Evolutionary conservation across 2,888 invertebrate genomes (phyloP).

Genomic region (Stenoptilia bipunctidactyla): DNA sequence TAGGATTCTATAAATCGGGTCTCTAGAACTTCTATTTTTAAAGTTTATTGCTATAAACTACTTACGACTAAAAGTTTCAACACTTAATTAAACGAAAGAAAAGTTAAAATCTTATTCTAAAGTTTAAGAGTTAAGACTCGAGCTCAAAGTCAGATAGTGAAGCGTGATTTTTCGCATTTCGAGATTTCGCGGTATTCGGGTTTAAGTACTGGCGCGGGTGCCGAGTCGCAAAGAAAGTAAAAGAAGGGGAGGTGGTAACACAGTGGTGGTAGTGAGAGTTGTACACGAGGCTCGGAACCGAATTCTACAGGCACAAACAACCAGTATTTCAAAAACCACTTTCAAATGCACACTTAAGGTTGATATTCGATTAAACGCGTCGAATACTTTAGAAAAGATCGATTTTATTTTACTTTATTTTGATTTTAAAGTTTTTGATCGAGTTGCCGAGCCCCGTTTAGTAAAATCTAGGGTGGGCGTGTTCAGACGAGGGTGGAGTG

Average conservation of each 20-base stretch:
- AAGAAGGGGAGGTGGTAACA: slow-evolving; percentile 14
- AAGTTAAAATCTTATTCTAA: slow-evolving; percentile 21
- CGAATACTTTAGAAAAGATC: too few species aligned
- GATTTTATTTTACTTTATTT: too few species aligned
- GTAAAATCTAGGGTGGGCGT: slow-evolving; percentile 6
- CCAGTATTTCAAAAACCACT: too few species aligned
- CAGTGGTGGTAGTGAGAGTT: slow-evolving; percentile 18
- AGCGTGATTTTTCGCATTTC: neutral
- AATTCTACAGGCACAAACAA: too few species aligned
- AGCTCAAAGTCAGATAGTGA: slow-evolving; percentile 13
- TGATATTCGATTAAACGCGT: too few species aligned
- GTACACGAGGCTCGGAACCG: slow-evolving; percentile 12
- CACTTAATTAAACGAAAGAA: slow-evolving; percentile 48
- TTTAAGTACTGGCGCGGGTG: slow-evolving; percentile 33
- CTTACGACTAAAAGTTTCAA: slow-evolving; percentile 47
- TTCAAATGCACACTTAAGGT: too few species aligned
- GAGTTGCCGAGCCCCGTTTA: too few species aligned
- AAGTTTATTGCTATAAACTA: slow-evolving; percentile 48
- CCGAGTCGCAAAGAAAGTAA: slow-evolving; percentile 20
- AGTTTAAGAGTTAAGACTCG: slow-evolving; percentile 25
- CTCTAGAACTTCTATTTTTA: slow-evolving; percentile 23
- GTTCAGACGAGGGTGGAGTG: slow-evolving; percentile 54
- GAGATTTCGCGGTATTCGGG: slow-evolving; percentile 3
- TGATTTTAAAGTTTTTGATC: too few species aligned
- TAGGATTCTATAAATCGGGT: slow-evolving; percentile 30